Base-by-base conservation (phyloP, 2,797 vertebrate genomes). In the Podargus strigoides region DNA sequence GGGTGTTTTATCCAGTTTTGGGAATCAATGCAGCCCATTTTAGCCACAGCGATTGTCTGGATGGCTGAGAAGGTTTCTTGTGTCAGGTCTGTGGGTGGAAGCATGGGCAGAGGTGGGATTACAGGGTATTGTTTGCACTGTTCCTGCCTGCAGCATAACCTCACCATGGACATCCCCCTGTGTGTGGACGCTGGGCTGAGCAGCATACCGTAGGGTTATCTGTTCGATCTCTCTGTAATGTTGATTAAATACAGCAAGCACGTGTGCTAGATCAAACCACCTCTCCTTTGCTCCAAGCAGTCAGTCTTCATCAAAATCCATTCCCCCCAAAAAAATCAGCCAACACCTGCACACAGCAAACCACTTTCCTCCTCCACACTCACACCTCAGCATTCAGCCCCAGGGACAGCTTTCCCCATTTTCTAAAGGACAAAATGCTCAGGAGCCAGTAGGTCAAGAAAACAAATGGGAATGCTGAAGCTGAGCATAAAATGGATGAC, bases 161-260 rank as follows among this genome's bases (percentile, higher is more conserved):
- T 86, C 70, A 83, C 27, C 1, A 1, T 22, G 56, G 66, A 62
- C 52, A 59, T 39, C 14, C 7, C 53, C 3, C 3, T 0, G 0
- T 9, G 17, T 2, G 1, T 67, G 64, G 37, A 49, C 2, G 2
- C 36, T 56, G 90, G 56, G 36, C 46, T 73, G 42, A 68, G 59
- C 36, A 80, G 58, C 18, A 42, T 70, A 60, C 49, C 70, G 27
- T 30, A 36, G 66, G 26, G 26, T 41, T 62, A 52, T 89, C 10
- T 1, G 28, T 46, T 93, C 5, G 2, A 16, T 53, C 41, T 67
- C 46, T 67, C 36, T 39, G 41, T 52, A 60, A 69, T 30, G 42
- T 16, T 60, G 27, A 72, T 75, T 86, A 87, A 89, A 84, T 13
- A 50, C 39, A 90, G 26, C 49, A 49, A 89, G 28, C 36, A 39